A percentile compares a stretch with the other conserved stretches of the same genome.
These are phyloP conservation scores for Cochlearius cochlearius DNA, from an alignment of 2,113 vertebrate species.

Conservation along the genomic window DNA sequence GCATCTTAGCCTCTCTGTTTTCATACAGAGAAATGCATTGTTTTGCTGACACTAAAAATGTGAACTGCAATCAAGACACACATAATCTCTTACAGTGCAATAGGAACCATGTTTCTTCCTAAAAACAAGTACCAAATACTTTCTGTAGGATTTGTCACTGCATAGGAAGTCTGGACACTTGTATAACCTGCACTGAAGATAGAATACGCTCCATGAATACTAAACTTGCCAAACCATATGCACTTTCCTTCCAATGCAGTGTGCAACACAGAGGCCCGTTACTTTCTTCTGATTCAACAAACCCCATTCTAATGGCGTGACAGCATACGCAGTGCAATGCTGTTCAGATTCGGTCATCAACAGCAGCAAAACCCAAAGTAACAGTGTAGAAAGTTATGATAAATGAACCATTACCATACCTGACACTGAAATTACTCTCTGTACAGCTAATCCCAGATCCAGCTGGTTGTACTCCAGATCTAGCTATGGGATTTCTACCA, in stretches of 20 bases:
- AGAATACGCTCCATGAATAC: neutral
- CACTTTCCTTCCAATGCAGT: neutral
- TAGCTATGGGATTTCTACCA: neutral
- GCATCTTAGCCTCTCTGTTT: neutral
- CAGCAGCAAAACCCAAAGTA: neutral
- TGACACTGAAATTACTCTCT: neutral
- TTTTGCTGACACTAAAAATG: neutral
- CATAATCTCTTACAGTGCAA: neutral
- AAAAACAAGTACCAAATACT: neutral
- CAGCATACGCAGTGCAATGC: neutral
- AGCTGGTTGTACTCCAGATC: neutral
- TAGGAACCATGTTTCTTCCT: neutral
- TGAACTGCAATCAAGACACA: neutral
- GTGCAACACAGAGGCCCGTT: neutral
- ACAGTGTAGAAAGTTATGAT: neutral
- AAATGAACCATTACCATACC: neutral
- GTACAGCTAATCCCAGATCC: neutral
- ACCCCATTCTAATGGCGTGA: neutral
- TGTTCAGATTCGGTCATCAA: neutral
- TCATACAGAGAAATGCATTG: neutral
- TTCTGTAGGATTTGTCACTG: neutral
- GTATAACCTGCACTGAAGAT: neutral
- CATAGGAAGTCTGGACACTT: neutral
- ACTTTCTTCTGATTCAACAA: neutral
- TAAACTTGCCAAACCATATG: neutral